Evolutionary conservation across 2,888 invertebrate genomes (phyloP), one percentile per base, ranked within the genome.

Genomic region (Taenaris catops): DNA sequence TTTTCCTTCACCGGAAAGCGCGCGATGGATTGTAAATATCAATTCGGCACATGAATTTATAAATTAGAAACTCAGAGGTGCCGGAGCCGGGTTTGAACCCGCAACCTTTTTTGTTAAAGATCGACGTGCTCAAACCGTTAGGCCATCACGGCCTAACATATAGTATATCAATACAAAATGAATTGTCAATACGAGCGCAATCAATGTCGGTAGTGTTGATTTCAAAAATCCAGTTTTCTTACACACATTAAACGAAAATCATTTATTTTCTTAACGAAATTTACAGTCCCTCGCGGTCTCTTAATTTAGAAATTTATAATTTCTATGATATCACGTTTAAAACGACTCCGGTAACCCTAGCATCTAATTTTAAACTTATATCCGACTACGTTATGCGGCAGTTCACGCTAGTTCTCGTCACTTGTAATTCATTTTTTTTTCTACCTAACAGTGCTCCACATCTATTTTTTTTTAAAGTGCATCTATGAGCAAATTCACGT

Each of bases 401-500:
- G 79, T 79, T 64, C 63, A 41, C 45, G 78, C 83, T 80, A 79
- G 78, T 76, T 58, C 52, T 44, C 37, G 49, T 42, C 52, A 9
- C 8, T 33, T 42, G 20, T 38, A 38, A 42, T 38, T 55, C 43
- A 32, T 46, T 48, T 51, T 57, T n/a, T 48, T 63, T 41, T 52
- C 71, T 78, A 78, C 69, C 73, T 78, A 78, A 56, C 53, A 52
- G 79, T 79, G 79, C 65, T 53, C 51, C 70, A 74, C 63, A 41
- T 71, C 72, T 79, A 70, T 51, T 50, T 53, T 60, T 60, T n/a
- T n/a, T n/a, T n/a, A n/a, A 64, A 56, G 78, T 80, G 80, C 76
- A 66, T 56, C 75, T 80, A 79, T 78, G 80, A 81, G 80, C 78
- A 73, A 75, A 63, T 67, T 61, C 67, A 62, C 56, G 53, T 69